Percentiles rank a stretch among this genome's conserved stretches.
Evolutionary conservation across 2,888 invertebrate species (phyloP).

Genomic region (Parthenolecanium corni): DNA sequence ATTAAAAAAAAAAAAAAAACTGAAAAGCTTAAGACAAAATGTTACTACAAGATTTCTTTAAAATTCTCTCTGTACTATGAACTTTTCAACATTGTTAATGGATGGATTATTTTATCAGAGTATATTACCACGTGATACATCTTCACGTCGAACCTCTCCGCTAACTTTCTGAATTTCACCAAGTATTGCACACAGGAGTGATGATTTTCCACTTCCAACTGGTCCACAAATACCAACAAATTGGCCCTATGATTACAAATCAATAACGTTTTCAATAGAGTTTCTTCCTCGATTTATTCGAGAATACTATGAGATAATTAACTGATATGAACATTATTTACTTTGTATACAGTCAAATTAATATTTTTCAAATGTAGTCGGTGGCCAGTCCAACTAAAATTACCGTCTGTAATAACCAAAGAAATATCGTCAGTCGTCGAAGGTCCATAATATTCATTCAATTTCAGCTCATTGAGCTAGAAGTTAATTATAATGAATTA

Average conservation of each 20-base stretch:
- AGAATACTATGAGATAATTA: background rate
- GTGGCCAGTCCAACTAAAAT: conserved; percentile 7
- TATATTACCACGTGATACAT: conserved; percentile 51
- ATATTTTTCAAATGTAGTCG: conserved; percentile 2
- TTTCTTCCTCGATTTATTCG: no score
- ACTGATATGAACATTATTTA: background rate
- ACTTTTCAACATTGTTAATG: no score
- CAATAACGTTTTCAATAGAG: background rate
- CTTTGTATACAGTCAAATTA: background rate
- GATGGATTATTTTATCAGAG: no score
- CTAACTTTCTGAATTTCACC: conserved; percentile 64
- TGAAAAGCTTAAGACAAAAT: no score
- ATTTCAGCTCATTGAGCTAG: conserved; percentile 37
- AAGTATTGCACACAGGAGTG: conserved; percentile 68
- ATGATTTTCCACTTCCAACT: conserved; percentile 86
- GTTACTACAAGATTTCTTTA: no score
- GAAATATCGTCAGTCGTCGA: conserved; percentile 28
- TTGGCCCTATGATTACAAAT: conserved; percentile 47
- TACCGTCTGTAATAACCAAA: background rate
- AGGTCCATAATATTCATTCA: conserved; percentile 38
- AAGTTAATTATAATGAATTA: conserved; percentile 9
- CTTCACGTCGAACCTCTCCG: conserved; percentile 58
- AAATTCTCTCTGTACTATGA: no score
- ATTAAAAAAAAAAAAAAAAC: no score
- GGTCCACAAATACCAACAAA: conserved; percentile 76